A percentile compares a stretch with the other conserved stretches of the same genome.
phyloP scores from a whole-genome alignment of 2,797 vertebrate species.

The Chlorospingus semifuscus region DNA sequence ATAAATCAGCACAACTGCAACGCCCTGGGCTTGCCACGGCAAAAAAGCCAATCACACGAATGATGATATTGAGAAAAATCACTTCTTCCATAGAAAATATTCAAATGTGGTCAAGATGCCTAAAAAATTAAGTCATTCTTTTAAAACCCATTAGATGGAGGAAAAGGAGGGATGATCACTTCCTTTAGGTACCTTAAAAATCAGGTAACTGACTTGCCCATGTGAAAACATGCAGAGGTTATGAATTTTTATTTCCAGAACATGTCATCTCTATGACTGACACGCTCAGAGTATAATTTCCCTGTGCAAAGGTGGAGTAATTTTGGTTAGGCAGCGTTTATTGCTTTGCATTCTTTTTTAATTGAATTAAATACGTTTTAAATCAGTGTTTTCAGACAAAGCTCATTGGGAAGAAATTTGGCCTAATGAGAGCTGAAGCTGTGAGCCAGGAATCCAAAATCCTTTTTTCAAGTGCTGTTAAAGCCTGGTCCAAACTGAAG shows the following conservation, averaged over 20 bases:
- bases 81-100: constrained; percentile 16
- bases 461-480: neutral
- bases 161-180: neutral
- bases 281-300: neutral
- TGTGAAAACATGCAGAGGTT: neutral
- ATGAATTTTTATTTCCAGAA: constrained; percentile 5
- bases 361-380: neutral
- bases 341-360: constrained; percentile 6
- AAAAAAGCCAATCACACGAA: constrained; percentile 1
- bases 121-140: constrained; percentile 45
- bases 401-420: neutral
- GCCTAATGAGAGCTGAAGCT: neutral
- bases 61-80: constrained; percentile 29
- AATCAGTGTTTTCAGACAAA: neutral
- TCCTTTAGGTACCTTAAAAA: neutral
- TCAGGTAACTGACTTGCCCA: neutral
- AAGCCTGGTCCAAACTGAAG: neutral
- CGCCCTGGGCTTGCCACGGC: neutral
- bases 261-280: neutral
- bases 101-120: neutral
- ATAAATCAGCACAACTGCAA: neutral
- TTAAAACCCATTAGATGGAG: neutral
- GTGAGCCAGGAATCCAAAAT: neutral
- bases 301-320: constrained; percentile 25
- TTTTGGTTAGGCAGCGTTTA: constrained; percentile 39